Percentiles rank a stretch among this genome's conserved stretches.
phyloP scores from a whole-genome alignment of 2,888 invertebrate genomes.

The Elmis aenea region DNA sequence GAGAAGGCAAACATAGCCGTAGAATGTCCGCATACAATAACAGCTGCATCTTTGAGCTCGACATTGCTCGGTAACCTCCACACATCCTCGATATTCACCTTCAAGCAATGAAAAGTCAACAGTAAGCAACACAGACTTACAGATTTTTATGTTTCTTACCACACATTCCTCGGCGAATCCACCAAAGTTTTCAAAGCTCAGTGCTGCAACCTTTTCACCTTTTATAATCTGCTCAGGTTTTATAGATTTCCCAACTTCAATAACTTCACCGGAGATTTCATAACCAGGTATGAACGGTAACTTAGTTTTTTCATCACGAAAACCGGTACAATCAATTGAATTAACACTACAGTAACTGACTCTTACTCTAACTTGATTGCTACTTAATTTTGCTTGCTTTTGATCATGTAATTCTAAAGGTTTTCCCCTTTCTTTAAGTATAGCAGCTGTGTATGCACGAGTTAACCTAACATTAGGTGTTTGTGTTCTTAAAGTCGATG shows the following conservation, averaged over 20 bases:
- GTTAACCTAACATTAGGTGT: constrained; percentile 19
- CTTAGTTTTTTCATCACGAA: constrained; percentile 48
- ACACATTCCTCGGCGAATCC: constrained; percentile 60
- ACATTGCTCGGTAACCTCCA: constrained; percentile 55
- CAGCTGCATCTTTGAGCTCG: constrained; percentile 53
- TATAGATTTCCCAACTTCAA: constrained; percentile 52
- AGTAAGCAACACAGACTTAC: constrained; percentile 1
- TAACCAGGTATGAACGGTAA: constrained; percentile 61
- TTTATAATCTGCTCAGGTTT: constrained; percentile 43
- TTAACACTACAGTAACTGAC: constrained; percentile 63
- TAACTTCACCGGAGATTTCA: constrained; percentile 59
- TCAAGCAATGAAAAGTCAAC: constrained; percentile 19
- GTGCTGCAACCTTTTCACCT: constrained; percentile 58
- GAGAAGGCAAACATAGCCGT: constrained; percentile 61
- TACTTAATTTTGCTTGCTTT: constrained; percentile 41
- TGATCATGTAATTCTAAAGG: constrained; percentile 51
- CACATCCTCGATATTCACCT: constrained; percentile 50
- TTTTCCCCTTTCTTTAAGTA: constrained; percentile 48
- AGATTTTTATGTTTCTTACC: constrained; percentile 31
- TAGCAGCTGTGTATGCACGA: constrained; percentile 47
- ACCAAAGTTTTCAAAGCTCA: constrained; percentile 52
- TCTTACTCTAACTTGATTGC: constrained; percentile 57
- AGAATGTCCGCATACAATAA: constrained; percentile 57
- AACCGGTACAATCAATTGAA: constrained; percentile 54
- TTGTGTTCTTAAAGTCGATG: constrained; percentile 1